phyloP scores from a whole-genome alignment of 2,888 invertebrate species.

The Volucella zonaria region DNA sequence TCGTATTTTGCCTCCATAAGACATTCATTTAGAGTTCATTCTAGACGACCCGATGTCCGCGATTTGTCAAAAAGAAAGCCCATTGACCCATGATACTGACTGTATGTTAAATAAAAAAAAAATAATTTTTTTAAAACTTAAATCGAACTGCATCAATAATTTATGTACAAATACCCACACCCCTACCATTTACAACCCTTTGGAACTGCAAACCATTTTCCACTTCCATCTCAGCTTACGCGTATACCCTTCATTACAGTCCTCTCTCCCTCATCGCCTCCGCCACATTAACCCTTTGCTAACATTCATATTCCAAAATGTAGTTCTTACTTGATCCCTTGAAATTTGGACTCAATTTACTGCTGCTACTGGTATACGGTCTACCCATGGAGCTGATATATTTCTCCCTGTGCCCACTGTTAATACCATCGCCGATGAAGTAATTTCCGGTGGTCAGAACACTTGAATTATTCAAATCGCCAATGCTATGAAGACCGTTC shows the following conservation, averaged over 20 bases:
- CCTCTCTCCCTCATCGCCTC: background rate
- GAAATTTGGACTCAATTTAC: slow-evolving; percentile 56
- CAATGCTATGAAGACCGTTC: slow-evolving; percentile 32
- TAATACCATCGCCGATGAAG: slow-evolving; percentile 40
- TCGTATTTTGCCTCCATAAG: too few relatives aligned
- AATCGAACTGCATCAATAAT: background rate
- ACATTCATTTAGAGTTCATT: too few relatives aligned
- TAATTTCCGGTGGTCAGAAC: slow-evolving; percentile 46
- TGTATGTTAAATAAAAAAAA: too few relatives aligned
- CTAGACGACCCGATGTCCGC: too few relatives aligned
- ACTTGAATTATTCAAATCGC: slow-evolving; percentile 54
- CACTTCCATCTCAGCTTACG: background rate
- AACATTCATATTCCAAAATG: slow-evolving; percentile 82
- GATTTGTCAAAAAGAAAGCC: too few relatives aligned
- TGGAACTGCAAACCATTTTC: too few relatives aligned
- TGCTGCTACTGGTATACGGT: slow-evolving; percentile 29
- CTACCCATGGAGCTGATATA: slow-evolving; percentile 36
- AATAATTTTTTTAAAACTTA: background rate
- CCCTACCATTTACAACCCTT: too few relatives aligned
- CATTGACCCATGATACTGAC: background rate
- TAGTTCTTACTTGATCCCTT: slow-evolving; percentile 77
- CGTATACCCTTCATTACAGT: background rate
- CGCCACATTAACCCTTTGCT: slow-evolving; percentile 55
- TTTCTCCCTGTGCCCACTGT: slow-evolving; percentile 29
- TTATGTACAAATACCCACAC: background rate